phyloP scores from a whole-genome alignment of 2,797 vertebrate genomes.

The Coregonus suidteri region DNA sequence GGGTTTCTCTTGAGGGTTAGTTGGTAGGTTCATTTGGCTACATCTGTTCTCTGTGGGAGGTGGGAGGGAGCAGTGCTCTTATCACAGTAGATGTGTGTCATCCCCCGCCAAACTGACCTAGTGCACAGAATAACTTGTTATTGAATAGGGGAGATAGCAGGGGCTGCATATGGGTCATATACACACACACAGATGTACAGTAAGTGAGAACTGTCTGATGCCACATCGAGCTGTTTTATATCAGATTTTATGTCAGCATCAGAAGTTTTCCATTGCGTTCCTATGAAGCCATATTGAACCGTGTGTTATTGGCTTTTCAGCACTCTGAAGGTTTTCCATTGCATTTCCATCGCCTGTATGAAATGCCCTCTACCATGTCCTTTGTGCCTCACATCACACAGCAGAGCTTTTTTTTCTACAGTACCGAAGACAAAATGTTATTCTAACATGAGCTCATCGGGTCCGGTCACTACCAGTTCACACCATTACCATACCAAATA shows the following conservation, averaged over 20 bases:
- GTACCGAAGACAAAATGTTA: slow-evolving; percentile 35
- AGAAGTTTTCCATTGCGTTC: background rate
- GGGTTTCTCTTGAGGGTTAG: background rate
- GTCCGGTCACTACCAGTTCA: slow-evolving; percentile 64
- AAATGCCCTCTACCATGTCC: slow-evolving; percentile 3
- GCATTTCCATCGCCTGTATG: background rate
- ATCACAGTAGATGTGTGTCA: slow-evolving; percentile 24
- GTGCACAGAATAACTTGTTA: background rate
- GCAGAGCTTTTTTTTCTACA: background rate
- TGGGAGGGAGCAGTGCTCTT: background rate
- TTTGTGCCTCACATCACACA: slow-evolving; percentile 16
- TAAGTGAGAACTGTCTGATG: background rate
- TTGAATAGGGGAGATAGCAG: background rate
- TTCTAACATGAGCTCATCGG: slow-evolving; percentile 54
- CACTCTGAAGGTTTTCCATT: background rate
- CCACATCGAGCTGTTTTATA: background rate
- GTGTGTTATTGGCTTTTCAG: background rate
- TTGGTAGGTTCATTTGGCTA: background rate
- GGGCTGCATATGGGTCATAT: background rate
- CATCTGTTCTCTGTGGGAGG: background rate
- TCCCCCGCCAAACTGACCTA: slow-evolving; percentile 28
- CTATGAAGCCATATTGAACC: background rate
- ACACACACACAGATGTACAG: background rate
- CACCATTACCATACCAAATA: slow-evolving; percentile 44
- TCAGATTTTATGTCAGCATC: background rate